Evolutionary conservation across 2,888 invertebrate genomes (phyloP), one percentile per base, ranked within the genome.

Genomic region (Drosophila kanekoi): DNA sequence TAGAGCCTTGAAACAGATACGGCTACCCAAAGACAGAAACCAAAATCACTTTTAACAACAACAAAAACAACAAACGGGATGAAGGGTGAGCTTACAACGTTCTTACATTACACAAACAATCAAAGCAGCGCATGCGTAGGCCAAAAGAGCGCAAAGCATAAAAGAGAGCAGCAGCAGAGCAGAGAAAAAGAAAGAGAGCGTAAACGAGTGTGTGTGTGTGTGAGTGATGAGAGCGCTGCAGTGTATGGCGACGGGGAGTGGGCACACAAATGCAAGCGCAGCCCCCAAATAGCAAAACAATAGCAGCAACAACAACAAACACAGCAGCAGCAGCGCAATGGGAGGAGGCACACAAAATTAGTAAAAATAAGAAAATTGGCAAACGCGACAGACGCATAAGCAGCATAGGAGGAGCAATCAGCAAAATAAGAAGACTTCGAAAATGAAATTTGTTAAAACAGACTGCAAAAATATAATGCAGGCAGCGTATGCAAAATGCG

Each of bases 91-190:
- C 68, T 85, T 79, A 82, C 80, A 83, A 60, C 67, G 75, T 69
- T 83, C 72, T 77, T 68, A 79, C 84, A 69, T 83, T 74, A 80
- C 87, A 86, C 69, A 86, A 88, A 86, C 89, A 84, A 87, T 80
- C 84, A 83, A 87, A 81, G 87, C 78, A 74, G 60, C 89, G 87
- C 84, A 69, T 49, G 83, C 87, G 89, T 87, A 67, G 16, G 40
- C 16, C 14, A 8, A 13, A 11, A 56, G 35, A 56, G 44, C 23
- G 13, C 57, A 28, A 40, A 41, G 40, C 57, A 45, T 51, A 35
- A 28, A 52, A 52, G 47, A 60, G 62, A 57, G 59, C 43, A 43
- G 43, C 47, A 52, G 37, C 45, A 44, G 49, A 20, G 52, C 11
- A 23, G 14, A 8, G 28, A 28, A 28, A 28, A 28, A 28, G 13